Percentiles rank a stretch among this genome's conserved stretches.
phyloP scores from a whole-genome alignment of 2,113 vertebrate genomes.

The Coracopsis vasa region DNA sequence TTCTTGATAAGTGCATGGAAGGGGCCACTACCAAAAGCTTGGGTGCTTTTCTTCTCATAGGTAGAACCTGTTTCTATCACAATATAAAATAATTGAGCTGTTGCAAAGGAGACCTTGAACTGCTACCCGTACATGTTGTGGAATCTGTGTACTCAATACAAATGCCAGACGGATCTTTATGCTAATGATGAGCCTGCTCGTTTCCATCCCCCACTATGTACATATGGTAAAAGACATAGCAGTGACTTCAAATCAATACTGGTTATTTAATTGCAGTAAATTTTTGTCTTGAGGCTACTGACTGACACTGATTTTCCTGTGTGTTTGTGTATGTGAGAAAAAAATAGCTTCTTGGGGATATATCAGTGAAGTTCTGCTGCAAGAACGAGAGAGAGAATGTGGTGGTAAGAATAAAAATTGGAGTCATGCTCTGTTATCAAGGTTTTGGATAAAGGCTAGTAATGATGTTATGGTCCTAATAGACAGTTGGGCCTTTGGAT shows the following conservation, averaged over 20 bases:
- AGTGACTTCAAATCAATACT: neutral
- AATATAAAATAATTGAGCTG: neutral
- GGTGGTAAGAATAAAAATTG: neutral
- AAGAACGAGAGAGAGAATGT: neutral
- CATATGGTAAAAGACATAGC: rapidly evolving
- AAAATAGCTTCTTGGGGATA: neutral
- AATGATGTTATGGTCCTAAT: neutral
- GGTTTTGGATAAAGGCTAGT: neutral
- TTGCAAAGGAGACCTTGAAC: neutral
- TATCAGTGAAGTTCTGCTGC: neutral
- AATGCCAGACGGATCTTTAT: neutral
- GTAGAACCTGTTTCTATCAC: neutral
- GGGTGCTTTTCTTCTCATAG: neutral
- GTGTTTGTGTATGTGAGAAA: neutral
- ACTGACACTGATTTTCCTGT: neutral
- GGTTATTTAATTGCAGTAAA: neutral
- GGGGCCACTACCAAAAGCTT: neutral
- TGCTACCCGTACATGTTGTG: neutral
- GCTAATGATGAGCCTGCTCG: neutral
- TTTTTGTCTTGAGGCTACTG: neutral
- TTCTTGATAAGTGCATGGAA: neutral
- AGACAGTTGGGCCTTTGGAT: neutral
- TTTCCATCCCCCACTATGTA: neutral
- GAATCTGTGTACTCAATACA: neutral
- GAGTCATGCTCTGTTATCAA: neutral